Base-by-base conservation (phyloP, 2,113 vertebrate species). In the Electrona antarctica region DNA sequence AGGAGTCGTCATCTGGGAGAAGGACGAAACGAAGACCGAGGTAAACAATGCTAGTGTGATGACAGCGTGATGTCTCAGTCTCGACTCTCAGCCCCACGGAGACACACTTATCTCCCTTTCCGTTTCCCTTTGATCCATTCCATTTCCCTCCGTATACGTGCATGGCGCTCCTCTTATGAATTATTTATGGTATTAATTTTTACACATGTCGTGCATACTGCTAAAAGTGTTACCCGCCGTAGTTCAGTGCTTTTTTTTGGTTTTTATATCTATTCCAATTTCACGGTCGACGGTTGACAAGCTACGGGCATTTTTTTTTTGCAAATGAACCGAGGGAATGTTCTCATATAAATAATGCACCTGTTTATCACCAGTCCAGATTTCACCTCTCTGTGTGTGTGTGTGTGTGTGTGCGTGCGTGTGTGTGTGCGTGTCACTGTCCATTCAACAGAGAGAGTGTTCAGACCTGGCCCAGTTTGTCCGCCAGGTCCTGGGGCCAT, bases 1-100 rank as follows among this genome's bases (percentile, higher is more conserved):
- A 13, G 96, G 97, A 73, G 81, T 97, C n/a, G 90, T 98, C 85
- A 87, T 98, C 85, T 98, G 96, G 96, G 95, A 93, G 67, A 91
- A 74, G 79, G 86, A 78, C 21, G 83, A 89, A 73, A 77, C 84
- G 4, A 91, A 92, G 76, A 92, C 89, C 4, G 91, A 93, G 91
- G 93, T 94, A 90, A 7, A 48, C 29, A 48, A 13, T 51, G 21
- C 33, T 50, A 10, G 49, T 50, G 9, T 50, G 11, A 50, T 10
- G 8, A 50, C 49, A 50, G 8, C 3, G 49, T 50, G 11, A 50
- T 0, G 49, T 54, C 51, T 41, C 33, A 41, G 33, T 41, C 33
- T 4, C 33, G 0, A 41, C 33, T 41, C 33, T 21, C 3, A 41
- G 33, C 33, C 33, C 33, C 5, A 41, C 33, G 2, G 33, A 41